Percentiles rank a stretch among this genome's conserved stretches.
phyloP scores from a whole-genome alignment of 2,888 invertebrate genomes.

The Drosophila seclusa region DNA sequence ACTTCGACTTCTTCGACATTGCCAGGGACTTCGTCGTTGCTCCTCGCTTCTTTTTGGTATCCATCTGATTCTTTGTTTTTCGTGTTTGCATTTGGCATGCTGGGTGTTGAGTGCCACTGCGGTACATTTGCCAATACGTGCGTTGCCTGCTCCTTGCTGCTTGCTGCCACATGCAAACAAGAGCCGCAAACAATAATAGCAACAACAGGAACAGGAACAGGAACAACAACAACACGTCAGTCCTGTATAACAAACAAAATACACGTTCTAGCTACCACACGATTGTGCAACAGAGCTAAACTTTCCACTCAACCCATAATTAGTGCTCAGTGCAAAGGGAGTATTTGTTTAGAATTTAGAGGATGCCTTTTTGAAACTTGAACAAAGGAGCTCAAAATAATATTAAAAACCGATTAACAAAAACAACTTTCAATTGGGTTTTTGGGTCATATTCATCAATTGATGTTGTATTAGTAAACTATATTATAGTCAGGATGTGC shows the following conservation, averaged over 20 bases:
- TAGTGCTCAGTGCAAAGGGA: background rate
- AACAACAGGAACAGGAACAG: constrained; percentile 18
- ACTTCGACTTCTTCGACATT: background rate
- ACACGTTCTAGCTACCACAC: constrained; percentile 20
- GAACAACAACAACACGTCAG: constrained; percentile 8
- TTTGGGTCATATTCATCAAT: background rate
- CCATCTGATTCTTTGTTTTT: constrained; percentile 32
- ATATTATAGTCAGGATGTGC: background rate
- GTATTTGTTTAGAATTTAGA: background rate
- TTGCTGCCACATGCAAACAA: constrained; percentile 56
- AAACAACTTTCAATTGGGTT: background rate
- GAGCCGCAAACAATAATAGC: constrained; percentile 26
- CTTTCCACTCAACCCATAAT: constrained; percentile 16
- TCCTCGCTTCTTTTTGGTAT: background rate
- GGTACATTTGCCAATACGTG: constrained; percentile 58
- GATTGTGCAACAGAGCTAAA: constrained; percentile 10
- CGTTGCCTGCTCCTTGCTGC: constrained; percentile 9
- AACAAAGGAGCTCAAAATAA: background rate
- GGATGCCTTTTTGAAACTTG: background rate
- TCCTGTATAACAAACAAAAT: constrained; percentile 23
- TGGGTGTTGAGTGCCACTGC: constrained; percentile 61
- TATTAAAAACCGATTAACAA: background rate
- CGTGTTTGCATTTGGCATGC: constrained; percentile 71
- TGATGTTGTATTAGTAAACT: background rate
- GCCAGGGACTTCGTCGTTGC: background rate